These are phyloP conservation scores for Euschistus heros DNA, from an alignment of 1,140 invertebrate species.

Conservation along the genomic window DNA sequence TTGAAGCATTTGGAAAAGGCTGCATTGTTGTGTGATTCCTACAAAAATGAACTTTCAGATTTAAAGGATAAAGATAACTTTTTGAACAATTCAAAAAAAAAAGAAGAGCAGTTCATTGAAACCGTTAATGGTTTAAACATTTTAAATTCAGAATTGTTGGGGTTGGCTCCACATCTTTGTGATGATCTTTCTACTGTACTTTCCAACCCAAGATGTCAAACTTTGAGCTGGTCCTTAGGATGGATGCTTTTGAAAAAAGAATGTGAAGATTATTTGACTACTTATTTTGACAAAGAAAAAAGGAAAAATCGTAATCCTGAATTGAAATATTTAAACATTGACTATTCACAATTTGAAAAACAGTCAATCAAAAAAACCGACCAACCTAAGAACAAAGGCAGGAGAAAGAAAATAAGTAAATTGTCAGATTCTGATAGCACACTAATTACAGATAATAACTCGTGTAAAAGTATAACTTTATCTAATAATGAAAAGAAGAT, in stretches of 20 bases:
- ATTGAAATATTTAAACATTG: conserved; percentile 51
- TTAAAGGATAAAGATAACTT: background rate
- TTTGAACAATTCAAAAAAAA: background rate
- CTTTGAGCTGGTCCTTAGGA: conserved; percentile 47
- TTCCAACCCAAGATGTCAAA: conserved; percentile 48
- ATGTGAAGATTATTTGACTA: conserved; percentile 48
- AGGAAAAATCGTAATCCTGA: conserved; percentile 37
- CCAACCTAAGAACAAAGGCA: background rate
- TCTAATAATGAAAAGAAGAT: background rate
- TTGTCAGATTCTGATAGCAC: background rate
- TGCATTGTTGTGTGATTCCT: background rate
- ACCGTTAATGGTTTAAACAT: conserved; percentile 24
- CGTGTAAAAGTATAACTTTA: background rate
- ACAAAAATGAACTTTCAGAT: background rate
- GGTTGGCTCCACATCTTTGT: conserved; percentile 43
- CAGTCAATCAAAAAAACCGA: background rate
- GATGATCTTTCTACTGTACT: conserved; percentile 50
- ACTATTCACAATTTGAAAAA: conserved; percentile 50
- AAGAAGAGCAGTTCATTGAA: conserved; percentile 5
- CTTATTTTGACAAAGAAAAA: conserved; percentile 37
- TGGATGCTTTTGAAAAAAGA: conserved; percentile 46
- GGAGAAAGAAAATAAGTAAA: background rate
- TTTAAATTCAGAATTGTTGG: conserved; percentile 17
- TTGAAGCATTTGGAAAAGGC: conserved; percentile 39
- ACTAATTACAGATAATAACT: background rate